A percentile compares a stretch with the other conserved stretches of the same genome.
These are phyloP conservation scores for Okapia johnstoni DNA, from an alignment of 2,113 vertebrate genomes.

Conservation along the genomic window DNA sequence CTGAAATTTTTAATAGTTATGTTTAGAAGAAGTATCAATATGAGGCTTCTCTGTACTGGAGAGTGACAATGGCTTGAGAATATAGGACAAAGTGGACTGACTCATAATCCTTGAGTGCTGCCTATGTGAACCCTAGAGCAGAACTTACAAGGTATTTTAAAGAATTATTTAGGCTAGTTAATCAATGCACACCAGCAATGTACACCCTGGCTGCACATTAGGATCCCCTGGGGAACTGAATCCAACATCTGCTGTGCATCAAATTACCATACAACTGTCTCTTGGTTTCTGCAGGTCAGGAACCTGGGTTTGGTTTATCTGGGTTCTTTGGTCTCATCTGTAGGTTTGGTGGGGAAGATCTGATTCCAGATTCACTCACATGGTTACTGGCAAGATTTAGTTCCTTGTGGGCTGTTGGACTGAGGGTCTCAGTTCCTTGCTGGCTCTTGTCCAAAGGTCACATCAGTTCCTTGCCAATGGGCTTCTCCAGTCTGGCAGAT, in stretches of 20 bases:
- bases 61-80: too few species aligned
- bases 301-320: neutral
- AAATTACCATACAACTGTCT: neutral
- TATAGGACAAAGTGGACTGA: neutral
- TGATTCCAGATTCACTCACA: neutral
- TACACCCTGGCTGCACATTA: neutral
- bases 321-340: neutral
- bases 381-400: neutral
- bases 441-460: neutral
- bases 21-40: neutral
- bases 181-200: neutral
- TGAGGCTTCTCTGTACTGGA: neutral
- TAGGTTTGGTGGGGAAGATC: neutral
- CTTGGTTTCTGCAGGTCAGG: neutral
- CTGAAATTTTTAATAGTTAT: neutral
- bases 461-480: neutral
- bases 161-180: neutral
- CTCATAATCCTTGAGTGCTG: neutral
- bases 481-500: neutral
- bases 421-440: neutral
- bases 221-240: neutral
- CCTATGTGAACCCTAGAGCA: neutral
- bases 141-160: neutral
- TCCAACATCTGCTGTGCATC: neutral
- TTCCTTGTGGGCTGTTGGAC: neutral